A percentile compares a stretch with the other conserved stretches of the same genome.
Evolutionary conservation across 2,113 vertebrate genomes (phyloP).

Genomic region (Colinus virginianus): DNA sequence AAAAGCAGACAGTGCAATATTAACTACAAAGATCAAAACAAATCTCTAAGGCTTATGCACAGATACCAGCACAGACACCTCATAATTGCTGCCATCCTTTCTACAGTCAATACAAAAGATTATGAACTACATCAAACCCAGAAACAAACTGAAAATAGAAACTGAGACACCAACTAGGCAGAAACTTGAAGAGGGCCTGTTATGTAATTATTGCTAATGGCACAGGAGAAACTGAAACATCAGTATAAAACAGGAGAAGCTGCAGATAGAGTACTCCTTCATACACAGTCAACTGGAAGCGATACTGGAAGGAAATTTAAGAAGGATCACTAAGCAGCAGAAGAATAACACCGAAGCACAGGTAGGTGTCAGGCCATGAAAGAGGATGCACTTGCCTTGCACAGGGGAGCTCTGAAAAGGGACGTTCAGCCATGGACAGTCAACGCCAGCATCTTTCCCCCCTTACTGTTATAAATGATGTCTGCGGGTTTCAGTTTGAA

Average conservation of each 20-base stretch:
- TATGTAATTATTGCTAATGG: not conserved
- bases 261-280: not conserved
- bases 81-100: not conserved
- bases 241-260: not conserved
- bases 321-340: not conserved
- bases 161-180: not conserved
- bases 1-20: not conserved
- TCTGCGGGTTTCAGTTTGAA: not conserved
- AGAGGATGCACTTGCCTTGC: not conserved
- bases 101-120: not conserved
- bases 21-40: not conserved
- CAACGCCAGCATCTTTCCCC: not conserved
- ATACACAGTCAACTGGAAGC: not conserved
- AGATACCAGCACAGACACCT: not conserved
- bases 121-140: not conserved
- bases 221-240: not conserved
- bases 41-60: accelerated
- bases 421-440: not conserved
- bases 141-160: not conserved
- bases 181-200: not conserved
- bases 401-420: not conserved
- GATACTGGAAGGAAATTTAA: not conserved
- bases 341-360: too few relatives aligned
- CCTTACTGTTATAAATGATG: not conserved
- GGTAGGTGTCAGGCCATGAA: not conserved